Evolutionary conservation across 2,888 invertebrate genomes (phyloP).

Genomic region (Chloroclystis v-ata): DNA sequence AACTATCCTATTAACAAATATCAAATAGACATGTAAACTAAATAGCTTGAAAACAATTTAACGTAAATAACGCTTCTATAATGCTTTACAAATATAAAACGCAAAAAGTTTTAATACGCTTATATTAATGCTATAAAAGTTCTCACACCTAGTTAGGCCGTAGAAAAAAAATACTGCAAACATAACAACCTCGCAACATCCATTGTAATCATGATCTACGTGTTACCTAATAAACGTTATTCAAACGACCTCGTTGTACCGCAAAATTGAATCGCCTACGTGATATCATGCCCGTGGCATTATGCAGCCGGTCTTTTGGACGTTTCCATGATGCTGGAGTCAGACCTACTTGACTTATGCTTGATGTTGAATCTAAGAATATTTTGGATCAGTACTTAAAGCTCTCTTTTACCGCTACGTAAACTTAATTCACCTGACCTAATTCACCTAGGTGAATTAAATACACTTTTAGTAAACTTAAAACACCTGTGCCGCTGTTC

Average conservation of each 20-base stretch:
- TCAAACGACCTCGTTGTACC: slow-evolving; percentile 44
- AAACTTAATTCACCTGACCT: too few species aligned
- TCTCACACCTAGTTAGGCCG: not conserved
- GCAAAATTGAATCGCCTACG: slow-evolving; percentile 48
- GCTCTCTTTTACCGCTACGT: too few species aligned
- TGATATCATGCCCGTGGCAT: slow-evolving; percentile 32
- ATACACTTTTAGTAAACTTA: too few species aligned
- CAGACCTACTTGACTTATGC: not conserved
- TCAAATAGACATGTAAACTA: too few species aligned
- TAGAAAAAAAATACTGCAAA: slow-evolving; percentile 36
- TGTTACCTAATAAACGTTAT: slow-evolving; percentile 41
- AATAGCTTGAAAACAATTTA: too few species aligned
- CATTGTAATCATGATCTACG: slow-evolving; percentile 47
- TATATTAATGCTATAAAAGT: too few species aligned
- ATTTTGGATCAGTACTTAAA: not conserved
- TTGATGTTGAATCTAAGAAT: not conserved
- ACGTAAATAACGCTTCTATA: too few species aligned
- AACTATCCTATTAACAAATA: too few species aligned
- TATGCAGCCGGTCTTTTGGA: slow-evolving; percentile 17
- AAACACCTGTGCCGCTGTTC: too few species aligned
- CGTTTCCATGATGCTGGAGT: slow-evolving; percentile 16
- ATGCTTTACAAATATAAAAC: too few species aligned
- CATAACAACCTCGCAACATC: slow-evolving; percentile 37
- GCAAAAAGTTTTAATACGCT: too few species aligned
- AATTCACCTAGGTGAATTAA: too few species aligned